Conservation (phyloP, 2,888 invertebrate species). For the Drosophila nigricruria region DNA sequence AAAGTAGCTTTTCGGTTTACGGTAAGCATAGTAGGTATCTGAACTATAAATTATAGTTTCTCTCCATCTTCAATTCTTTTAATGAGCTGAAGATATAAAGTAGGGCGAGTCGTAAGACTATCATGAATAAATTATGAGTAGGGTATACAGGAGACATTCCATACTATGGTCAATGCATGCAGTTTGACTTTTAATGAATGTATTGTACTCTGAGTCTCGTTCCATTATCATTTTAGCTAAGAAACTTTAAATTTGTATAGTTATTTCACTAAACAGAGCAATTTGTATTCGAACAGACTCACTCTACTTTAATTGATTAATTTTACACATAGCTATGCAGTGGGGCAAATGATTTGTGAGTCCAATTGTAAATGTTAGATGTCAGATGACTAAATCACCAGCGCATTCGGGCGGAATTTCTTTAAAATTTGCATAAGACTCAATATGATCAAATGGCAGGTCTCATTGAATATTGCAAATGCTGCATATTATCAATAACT, state of each 20-base stretch:
- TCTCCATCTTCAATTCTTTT: background rate
- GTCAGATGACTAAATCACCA: background rate
- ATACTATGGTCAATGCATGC: too few relatives aligned
- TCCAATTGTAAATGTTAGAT: background rate
- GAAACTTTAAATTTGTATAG: background rate
- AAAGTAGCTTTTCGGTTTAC: background rate
- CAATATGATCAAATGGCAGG: background rate
- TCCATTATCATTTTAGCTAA: background rate
- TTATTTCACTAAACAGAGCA: background rate
- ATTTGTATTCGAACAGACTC: slow-evolving; percentile 35
- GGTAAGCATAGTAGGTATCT: background rate
- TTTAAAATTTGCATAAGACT: background rate
- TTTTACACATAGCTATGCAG: slow-evolving; percentile 36
- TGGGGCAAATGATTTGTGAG: background rate
- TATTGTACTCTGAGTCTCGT: too few relatives aligned
- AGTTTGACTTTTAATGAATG: background rate
- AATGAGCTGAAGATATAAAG: too few relatives aligned
- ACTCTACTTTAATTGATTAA: slow-evolving; percentile 61
- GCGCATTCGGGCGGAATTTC: too few relatives aligned
- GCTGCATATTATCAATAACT: background rate
- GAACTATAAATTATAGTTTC: background rate
- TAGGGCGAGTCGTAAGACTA: background rate
- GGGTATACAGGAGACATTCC: background rate
- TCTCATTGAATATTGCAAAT: background rate
- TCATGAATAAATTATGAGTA: background rate